A percentile compares a stretch with the other conserved stretches of the same genome.
phyloP scores from a whole-genome alignment of 2,113 vertebrate genomes.

The Microcebus murinus region DNA sequence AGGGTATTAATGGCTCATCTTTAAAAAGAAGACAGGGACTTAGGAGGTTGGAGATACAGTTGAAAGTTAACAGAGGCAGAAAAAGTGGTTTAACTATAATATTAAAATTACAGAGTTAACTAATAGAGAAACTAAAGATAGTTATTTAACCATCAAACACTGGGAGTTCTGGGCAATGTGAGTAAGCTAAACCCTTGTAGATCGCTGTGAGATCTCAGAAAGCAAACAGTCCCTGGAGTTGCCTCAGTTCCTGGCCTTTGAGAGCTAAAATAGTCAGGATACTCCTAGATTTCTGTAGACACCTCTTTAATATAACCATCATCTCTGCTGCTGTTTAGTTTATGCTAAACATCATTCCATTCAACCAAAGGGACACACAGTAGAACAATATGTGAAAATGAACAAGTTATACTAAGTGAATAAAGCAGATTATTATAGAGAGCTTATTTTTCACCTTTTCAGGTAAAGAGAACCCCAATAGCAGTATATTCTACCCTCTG shows the following conservation, averaged over 20 bases:
- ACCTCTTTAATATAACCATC: background rate
- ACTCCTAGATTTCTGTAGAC: background rate
- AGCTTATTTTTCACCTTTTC: background rate
- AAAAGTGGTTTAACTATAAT: background rate
- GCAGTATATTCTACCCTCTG: background rate
- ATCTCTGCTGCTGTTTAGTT: background rate
- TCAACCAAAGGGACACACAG: background rate
- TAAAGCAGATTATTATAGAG: background rate
- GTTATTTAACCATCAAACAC: background rate
- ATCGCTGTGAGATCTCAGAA: background rate
- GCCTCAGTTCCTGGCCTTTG: background rate
- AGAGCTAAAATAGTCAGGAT: background rate
- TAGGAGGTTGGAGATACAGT: background rate
- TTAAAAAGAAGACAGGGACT: background rate
- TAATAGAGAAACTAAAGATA: slow-evolving; percentile 3
- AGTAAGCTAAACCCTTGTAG: background rate
- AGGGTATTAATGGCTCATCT: background rate
- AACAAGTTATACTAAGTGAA: background rate
- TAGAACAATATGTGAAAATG: background rate
- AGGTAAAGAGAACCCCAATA: background rate
- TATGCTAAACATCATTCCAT: background rate
- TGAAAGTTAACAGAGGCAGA: background rate
- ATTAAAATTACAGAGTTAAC: background rate
- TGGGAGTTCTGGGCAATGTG: background rate
- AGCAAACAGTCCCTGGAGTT: background rate